Percentiles rank a stretch among this genome's conserved stretches.
Conservation (phyloP, 2,888 invertebrate species). For the Yponomeuta cagnagella region DNA sequence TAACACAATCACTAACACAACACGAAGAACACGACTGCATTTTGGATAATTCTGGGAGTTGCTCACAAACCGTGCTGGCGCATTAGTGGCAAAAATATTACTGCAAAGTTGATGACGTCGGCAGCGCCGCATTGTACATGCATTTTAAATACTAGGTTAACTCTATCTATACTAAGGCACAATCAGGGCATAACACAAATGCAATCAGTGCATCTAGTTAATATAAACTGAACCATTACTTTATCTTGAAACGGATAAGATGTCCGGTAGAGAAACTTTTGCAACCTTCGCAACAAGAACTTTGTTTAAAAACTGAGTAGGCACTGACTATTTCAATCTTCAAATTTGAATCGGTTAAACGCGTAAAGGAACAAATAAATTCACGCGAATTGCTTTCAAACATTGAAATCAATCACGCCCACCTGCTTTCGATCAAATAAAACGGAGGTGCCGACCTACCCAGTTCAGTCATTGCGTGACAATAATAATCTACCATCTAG, state of each 20-base stretch:
- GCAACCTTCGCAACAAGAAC: neutral
- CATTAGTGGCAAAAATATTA: slow-evolving; percentile 71
- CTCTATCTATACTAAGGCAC: slow-evolving; percentile 53
- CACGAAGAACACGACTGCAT: slow-evolving; percentile 45
- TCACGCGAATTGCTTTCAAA: neutral
- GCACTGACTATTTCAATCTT: neutral
- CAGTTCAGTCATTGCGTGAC: slow-evolving; percentile 5
- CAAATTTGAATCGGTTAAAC: neutral
- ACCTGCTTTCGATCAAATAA: neutral
- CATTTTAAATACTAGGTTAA: slow-evolving; percentile 68
- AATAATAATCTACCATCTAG: slow-evolving; percentile 3
- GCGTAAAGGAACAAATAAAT: neutral
- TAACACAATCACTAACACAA: slow-evolving; percentile 28
- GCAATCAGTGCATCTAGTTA: neutral
- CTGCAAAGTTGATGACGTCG: slow-evolving; percentile 73
- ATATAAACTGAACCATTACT: too few relatives aligned
- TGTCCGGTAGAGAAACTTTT: neutral
- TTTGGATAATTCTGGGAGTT: slow-evolving; percentile 50
- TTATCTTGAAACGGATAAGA: too few relatives aligned
- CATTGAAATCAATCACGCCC: slow-evolving; percentile 4
- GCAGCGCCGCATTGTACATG: slow-evolving; percentile 68
- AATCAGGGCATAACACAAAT: slow-evolving; percentile 42
- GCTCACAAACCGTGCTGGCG: slow-evolving; percentile 60
- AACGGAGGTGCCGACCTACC: neutral
- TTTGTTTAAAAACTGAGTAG: neutral